Conservation (phyloP, 2,113 vertebrate genomes). For the Nipponia nippon region DNA sequence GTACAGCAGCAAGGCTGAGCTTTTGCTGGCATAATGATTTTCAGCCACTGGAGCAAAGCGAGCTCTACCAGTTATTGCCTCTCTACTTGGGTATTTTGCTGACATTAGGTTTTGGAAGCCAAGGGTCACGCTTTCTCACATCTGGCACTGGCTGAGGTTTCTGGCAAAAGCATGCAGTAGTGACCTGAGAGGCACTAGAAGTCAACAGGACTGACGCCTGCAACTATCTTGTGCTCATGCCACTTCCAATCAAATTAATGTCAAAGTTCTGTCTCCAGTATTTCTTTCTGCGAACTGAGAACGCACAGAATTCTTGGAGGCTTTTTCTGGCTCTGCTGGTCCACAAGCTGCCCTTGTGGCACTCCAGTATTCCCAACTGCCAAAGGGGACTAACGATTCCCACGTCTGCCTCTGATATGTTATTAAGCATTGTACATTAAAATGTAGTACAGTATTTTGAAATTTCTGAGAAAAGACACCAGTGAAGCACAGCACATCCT, state of each 20-base stretch:
- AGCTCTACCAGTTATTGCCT: neutral
- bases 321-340: neutral
- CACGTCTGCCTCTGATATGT: neutral
- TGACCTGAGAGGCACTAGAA: neutral
- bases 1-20: neutral
- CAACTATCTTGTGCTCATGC: neutral
- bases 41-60: neutral
- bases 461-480: neutral
- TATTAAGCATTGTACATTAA: neutral
- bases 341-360: neutral
- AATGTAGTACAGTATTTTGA: neutral
- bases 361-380: neutral
- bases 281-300: neutral
- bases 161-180: neutral
- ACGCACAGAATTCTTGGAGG: neutral
- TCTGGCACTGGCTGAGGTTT: neutral
- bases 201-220: neutral
- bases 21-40: neutral
- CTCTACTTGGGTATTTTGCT: neutral
- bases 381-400: neutral
- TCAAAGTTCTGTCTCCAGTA: neutral
- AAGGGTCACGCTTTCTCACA: neutral
- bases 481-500: neutral
- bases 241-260: neutral
- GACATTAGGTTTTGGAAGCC: neutral